Evolutionary conservation across 53 echinoderm and acorn worm genomes (phyloP), one percentile per base, ranked within the genome.

Genomic region (Patiria pectinifera): DNA sequence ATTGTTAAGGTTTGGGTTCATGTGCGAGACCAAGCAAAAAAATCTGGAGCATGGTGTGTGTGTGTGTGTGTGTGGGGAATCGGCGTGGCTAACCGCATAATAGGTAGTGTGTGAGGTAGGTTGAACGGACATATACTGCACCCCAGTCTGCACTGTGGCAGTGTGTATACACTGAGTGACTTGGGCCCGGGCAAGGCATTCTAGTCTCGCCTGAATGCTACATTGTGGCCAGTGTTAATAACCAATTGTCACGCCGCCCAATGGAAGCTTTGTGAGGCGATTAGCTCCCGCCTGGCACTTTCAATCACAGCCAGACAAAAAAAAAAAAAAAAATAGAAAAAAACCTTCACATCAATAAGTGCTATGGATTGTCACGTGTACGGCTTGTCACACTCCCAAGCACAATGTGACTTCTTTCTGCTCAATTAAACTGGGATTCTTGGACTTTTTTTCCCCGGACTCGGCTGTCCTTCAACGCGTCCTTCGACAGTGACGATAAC

Each of bases 181-280:
- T 86, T 25, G 74, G 85, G 16, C 86, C 72, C 74, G 24, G 21
- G 15, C n/a, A 22, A 72, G 24, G 58, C 86, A 18, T 60, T 76
- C 23, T 24, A 62, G 62, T 59, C 77, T 45, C 45, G 45, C 35
- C 21, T 89, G 89, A 89, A 89, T 89, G 89, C 89, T 61, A 89
- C 89, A 89, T 89, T 76, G 76, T 89, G 89, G 81, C 79, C 80
- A 89, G 80, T 89, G 89, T 89, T 89, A 89, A 89, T 81, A 89
- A 76, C 89, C 89, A 89, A 89, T 89, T 89, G 89, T 89, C 89
- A 80, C 80, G 80, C 80, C 48, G 3, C 80, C 81, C 80, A 43
- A 69, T 80, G 66, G 81, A 80, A 6, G 80, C 89, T 89, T 89
- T 89, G 89, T 89, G 19, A 24, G 89, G 89, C 89, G 89, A 89